phyloP scores from a whole-genome alignment of 2,797 vertebrate species.

The Sebastes alutus region DNA sequence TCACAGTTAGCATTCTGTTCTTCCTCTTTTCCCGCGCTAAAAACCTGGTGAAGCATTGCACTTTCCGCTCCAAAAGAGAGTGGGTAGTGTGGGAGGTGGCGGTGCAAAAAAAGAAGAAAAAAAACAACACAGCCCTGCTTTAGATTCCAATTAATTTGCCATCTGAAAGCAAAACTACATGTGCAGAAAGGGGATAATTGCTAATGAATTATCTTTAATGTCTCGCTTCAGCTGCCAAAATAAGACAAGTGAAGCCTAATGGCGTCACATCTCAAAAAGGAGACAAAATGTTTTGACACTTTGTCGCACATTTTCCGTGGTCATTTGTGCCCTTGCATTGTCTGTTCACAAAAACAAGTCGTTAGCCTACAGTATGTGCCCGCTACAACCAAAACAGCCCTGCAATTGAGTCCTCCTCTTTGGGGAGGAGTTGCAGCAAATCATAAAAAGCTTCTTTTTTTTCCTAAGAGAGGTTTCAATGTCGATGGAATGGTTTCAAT shows the following conservation, averaged over 20 bases:
- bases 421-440: constrained; percentile 28
- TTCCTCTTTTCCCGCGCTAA: constrained; percentile 63
- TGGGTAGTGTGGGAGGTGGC: constrained; percentile 76
- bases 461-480: constrained; percentile 33
- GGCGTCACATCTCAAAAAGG: constrained; percentile 31
- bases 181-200: constrained; percentile 55
- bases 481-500: constrained; percentile 55
- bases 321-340: constrained; percentile 32
- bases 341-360: constrained; percentile 43
- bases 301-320: constrained; percentile 1
- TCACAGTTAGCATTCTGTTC: constrained; percentile 78
- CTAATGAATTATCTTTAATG: constrained; percentile 56
- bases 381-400: constrained; percentile 2
- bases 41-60: constrained; percentile 69
- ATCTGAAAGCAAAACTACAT: constrained; percentile 60
- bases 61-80: constrained; percentile 69
- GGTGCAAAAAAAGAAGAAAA: constrained; percentile 51
- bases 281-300: constrained; percentile 62
- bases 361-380: constrained; percentile 24
- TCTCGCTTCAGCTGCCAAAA: constrained; percentile 22
- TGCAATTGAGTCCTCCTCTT: constrained; percentile 30
- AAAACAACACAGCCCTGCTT: constrained; percentile 53
- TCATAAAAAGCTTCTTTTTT: constrained; percentile 53
- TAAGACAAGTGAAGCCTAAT: constrained; percentile 29
- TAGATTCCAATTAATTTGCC: constrained; percentile 68